Evolutionary conservation across 2,113 vertebrate genomes (phyloP).

Genomic region (Lepus timidus): DNA sequence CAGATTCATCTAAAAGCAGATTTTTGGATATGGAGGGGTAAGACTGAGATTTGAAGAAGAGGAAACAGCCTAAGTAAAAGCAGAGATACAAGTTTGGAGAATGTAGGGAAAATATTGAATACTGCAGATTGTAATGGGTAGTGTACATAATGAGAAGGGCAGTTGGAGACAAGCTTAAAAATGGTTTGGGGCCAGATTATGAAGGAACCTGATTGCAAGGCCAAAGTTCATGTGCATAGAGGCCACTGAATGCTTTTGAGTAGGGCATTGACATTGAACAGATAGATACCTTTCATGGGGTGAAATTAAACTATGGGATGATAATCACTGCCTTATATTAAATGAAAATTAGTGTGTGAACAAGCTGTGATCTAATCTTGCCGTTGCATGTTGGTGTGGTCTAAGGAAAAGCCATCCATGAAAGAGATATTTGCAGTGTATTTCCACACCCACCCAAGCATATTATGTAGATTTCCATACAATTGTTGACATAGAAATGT

Average conservation of each 20-base stretch:
- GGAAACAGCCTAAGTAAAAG: background rate
- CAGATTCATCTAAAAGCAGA: background rate
- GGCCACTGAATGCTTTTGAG: background rate
- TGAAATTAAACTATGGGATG: background rate
- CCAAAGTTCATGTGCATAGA: background rate
- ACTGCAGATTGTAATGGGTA: background rate
- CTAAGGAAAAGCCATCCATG: background rate
- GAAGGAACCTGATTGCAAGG: background rate
- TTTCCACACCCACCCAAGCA: constrained; percentile 52
- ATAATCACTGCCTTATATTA: background rate
- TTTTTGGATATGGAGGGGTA: background rate
- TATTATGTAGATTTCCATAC: constrained; percentile 48
- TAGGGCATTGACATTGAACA: background rate
- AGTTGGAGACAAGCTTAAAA: background rate
- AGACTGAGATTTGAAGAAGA: background rate
- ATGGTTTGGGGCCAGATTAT: background rate
- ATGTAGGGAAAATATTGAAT: background rate
- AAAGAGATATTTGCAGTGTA: constrained; percentile 29
- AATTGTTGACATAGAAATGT: constrained; percentile 74
- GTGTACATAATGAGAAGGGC: background rate
- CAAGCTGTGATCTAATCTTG: constrained; percentile 16
- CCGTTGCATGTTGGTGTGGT: background rate
- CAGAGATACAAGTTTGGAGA: background rate
- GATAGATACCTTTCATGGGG: background rate
- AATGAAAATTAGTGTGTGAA: background rate